A percentile compares a stretch with the other conserved stretches of the same genome.
phyloP scores from a whole-genome alignment of 1,140 invertebrate species.

The Bombyx mandarina region DNA sequence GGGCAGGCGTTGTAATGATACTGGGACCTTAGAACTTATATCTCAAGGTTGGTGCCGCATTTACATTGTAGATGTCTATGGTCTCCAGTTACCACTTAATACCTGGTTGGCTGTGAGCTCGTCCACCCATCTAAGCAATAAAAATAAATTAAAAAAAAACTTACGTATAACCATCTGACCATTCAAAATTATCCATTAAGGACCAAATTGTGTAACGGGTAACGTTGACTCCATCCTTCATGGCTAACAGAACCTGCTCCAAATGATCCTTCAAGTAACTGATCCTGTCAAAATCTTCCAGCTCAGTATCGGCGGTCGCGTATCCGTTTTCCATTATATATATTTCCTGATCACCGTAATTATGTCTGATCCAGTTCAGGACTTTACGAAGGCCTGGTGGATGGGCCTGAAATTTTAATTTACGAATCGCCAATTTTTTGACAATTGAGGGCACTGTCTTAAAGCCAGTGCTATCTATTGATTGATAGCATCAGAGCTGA shows the following conservation, averaged over 20 bases:
- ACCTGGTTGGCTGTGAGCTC: no score
- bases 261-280: constrained; percentile 34
- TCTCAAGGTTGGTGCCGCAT: no score
- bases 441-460: no score
- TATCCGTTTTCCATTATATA: constrained; percentile 63
- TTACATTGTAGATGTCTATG: no score
- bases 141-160: background rate
- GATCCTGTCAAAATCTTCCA: constrained; percentile 70
- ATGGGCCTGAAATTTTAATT: constrained; percentile 1
- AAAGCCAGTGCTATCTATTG: no score
- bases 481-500: no score
- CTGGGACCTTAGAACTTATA: no score
- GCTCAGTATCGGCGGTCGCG: constrained; percentile 25
- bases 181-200: constrained; percentile 84
- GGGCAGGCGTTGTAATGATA: no score
- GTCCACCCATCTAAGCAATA: no score
- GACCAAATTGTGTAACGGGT: constrained; percentile 81
- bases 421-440: no score
- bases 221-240: constrained; percentile 74
- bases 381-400: constrained; percentile 5
- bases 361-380: constrained; percentile 5
- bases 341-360: constrained; percentile 9
- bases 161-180: constrained; percentile 65
- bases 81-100: no score
- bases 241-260: constrained; percentile 11